These are phyloP conservation scores for Thalassarche chlororhynchos DNA, from an alignment of 2,113 vertebrate species.

Conservation along the genomic window DNA sequence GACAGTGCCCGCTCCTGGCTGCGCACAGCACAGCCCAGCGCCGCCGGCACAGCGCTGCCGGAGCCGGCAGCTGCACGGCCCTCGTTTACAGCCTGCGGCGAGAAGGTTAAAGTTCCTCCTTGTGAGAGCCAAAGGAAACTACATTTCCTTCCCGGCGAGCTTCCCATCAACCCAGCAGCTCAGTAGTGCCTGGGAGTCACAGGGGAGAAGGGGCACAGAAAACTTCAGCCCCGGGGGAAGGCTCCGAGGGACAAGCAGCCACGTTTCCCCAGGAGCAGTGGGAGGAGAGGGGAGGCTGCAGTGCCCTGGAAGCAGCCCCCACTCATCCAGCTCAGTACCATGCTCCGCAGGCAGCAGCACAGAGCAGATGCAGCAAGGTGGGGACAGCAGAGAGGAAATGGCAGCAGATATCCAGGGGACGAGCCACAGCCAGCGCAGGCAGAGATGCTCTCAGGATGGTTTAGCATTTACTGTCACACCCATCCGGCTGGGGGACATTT, in stretches of 20 bases:
- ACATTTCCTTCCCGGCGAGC: not conserved
- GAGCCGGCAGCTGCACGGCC: not conserved
- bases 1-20: not conserved
- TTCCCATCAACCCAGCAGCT: not conserved
- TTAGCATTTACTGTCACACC: not conserved
- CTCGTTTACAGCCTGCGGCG: rapidly evolving
- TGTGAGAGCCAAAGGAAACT: not conserved
- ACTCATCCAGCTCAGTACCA: not conserved
- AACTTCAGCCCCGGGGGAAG: not conserved
- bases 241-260: rapidly evolving
- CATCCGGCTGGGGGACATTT: not conserved
- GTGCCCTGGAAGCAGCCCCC: not conserved
- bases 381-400: not conserved
- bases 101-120: not conserved
- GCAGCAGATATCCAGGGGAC: not conserved
- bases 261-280: rapidly evolving
- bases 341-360: not conserved
- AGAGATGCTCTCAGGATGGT: not conserved
- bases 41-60: not conserved
- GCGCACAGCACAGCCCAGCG: not conserved
- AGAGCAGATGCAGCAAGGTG: not conserved
- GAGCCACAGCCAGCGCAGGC: not conserved
- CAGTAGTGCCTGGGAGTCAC: rapidly evolving
- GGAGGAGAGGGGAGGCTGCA: not conserved
- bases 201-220: not conserved